A percentile compares a stretch with the other conserved stretches of the same genome.
Evolutionary conservation across 2,113 vertebrate genomes (phyloP).

Genomic region (Barbus barbus): DNA sequence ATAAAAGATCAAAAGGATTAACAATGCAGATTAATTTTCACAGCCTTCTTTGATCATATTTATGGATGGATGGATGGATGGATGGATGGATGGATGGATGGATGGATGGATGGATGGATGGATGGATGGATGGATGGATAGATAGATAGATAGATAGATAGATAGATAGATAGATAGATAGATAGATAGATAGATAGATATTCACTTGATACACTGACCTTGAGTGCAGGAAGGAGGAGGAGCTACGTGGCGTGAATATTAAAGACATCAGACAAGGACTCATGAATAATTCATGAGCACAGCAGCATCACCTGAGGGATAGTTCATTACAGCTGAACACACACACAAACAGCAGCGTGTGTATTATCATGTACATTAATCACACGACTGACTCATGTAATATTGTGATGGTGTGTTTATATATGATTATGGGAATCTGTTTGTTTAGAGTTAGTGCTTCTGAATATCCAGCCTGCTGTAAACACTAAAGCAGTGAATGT

Average conservation of each 20-base stretch:
- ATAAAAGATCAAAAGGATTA: too few species aligned
- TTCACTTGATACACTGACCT: constrained; percentile 37
- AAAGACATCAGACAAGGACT: constrained; percentile 31
- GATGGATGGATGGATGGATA: neutral
- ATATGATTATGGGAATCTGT: constrained; percentile 5
- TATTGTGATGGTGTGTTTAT: constrained; percentile 26
- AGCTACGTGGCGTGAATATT: constrained; percentile 45
- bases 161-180: neutral
- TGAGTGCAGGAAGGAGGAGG: constrained; percentile 32
- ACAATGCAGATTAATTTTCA: too few species aligned
- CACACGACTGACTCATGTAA: constrained; percentile 23
- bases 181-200: neutral
- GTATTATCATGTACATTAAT: neutral
- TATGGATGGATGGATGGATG: neutral
- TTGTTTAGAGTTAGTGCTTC: constrained; percentile 3
- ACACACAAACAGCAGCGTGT: neutral
- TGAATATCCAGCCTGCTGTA: neutral
- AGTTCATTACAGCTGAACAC: constrained; percentile 23
- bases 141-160: neutral
- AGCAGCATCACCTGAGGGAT: constrained; percentile 16
- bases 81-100: neutral
- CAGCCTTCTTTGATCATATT: too few species aligned
- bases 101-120: neutral
- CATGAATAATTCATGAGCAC: constrained; percentile 56
- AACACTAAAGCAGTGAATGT: neutral